phyloP scores from a whole-genome alignment of 2,113 vertebrate genomes.

The Odocoileus hemionus region DNA sequence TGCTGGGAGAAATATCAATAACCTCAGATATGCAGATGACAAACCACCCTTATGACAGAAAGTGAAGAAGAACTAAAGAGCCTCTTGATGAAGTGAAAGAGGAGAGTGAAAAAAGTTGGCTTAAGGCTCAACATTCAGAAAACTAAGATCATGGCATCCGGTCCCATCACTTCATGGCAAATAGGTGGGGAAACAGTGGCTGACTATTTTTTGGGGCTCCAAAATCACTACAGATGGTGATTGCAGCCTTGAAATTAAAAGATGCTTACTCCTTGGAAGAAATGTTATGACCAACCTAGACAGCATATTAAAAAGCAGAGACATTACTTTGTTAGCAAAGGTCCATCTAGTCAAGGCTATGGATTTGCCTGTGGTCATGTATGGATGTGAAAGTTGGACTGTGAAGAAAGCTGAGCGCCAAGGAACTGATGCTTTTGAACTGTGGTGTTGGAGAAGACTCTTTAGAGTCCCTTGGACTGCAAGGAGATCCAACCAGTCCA shows the following conservation, averaged over 20 bases:
- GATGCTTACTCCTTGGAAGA: neutral
- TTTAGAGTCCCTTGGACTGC: neutral
- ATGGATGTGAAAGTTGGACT: neutral
- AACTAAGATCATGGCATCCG: neutral
- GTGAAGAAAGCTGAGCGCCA: accelerated
- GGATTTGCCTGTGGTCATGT: accelerated
- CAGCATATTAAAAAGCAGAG: neutral
- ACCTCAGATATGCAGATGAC: neutral
- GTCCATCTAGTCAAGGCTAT: neutral
- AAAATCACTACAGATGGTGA: neutral
- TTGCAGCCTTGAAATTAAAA: neutral
- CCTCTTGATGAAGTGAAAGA: neutral
- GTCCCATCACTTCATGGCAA: neutral
- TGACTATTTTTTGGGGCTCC: accelerated
- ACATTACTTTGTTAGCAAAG: neutral
- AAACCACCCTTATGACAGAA: neutral
- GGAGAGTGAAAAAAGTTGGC: neutral
- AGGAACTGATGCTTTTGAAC: neutral
- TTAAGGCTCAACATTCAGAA: neutral
- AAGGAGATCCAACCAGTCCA: neutral
- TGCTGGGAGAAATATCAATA: neutral
- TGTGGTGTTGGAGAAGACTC: neutral
- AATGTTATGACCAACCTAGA: neutral
- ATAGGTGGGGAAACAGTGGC: neutral
- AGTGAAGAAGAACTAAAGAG: neutral